Conservation (phyloP, 2,888 invertebrate genomes). For the Limnephilus rhombicus region DNA sequence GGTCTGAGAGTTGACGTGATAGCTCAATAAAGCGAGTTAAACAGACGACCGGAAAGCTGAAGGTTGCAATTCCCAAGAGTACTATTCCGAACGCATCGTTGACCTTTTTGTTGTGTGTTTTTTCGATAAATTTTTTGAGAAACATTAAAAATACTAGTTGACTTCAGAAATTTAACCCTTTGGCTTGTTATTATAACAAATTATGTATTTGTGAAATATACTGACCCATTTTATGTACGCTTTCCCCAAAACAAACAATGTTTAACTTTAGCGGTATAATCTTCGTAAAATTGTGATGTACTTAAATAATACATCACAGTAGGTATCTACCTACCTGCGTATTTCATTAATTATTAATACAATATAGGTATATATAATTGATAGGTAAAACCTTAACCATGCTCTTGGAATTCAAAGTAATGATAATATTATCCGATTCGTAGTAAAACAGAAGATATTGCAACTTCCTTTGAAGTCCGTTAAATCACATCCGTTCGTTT, state of each 20-base stretch:
- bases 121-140: too few species aligned
- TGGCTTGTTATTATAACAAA: not conserved
- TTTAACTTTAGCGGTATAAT: not conserved
- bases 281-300: not conserved
- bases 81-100: too few species aligned
- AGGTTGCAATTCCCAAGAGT: too few species aligned
- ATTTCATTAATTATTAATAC: too few species aligned
- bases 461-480: not conserved
- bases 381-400: not conserved
- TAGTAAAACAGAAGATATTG: not conserved
- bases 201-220: not conserved
- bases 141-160: too few species aligned
- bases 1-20: not conserved
- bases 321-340: too few species aligned
- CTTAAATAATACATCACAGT: not conserved
- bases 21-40: too few species aligned
- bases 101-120: too few species aligned
- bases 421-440: not conserved
- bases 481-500: not conserved
- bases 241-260: not conserved
- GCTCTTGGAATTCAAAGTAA: not conserved
- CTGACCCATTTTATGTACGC: not conserved
- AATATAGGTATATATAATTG: too few species aligned
- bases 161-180: not conserved
- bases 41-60: not conserved